Conservation (phyloP, 1,140 invertebrate species). For the Scaptomyza montana region DNA sequence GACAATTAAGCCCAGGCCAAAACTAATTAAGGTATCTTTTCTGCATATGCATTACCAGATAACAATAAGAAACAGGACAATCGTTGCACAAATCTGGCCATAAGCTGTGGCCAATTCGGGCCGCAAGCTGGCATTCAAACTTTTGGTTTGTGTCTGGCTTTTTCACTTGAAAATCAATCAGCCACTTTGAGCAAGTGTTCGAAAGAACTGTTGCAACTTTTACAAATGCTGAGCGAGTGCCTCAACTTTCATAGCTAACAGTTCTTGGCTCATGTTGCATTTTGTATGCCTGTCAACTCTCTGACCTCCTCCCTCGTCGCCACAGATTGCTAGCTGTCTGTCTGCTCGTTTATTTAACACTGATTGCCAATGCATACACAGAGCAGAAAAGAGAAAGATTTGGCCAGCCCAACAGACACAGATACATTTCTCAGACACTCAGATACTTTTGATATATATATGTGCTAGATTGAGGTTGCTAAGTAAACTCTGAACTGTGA, state of each 20-base stretch:
- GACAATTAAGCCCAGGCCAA: constrained; percentile 52
- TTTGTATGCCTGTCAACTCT: constrained; percentile 44
- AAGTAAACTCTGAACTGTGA: constrained; percentile 64
- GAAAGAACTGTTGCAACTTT: constrained; percentile 59
- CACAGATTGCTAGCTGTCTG: constrained; percentile 14
- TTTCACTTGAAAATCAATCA: constrained; percentile 64
- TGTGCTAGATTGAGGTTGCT: constrained; percentile 43
- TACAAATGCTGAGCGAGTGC: constrained; percentile 49
- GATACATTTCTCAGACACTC: neutral
- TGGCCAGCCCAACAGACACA: constrained; percentile 19
- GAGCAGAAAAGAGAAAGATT: constrained; percentile 18
- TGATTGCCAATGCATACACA: constrained; percentile 76
- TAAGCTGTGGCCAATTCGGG: constrained; percentile 20
- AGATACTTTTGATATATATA: constrained; percentile 31
- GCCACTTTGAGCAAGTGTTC: constrained; percentile 8
- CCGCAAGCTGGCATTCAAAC: neutral
- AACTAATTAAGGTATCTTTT: constrained; percentile 52
- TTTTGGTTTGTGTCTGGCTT: neutral
- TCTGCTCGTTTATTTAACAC: constrained; percentile 77
- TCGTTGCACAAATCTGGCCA: constrained; percentile 18
- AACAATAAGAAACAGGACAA: constrained; percentile 12
- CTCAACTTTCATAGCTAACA: no score
- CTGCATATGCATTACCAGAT: constrained; percentile 5
- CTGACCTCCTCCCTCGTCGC: neutral
- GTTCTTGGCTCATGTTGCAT: constrained; percentile 47